Evolutionary conservation across 1,140 invertebrate genomes (phyloP).

Genomic region (Pseudobourletiella spinata): DNA sequence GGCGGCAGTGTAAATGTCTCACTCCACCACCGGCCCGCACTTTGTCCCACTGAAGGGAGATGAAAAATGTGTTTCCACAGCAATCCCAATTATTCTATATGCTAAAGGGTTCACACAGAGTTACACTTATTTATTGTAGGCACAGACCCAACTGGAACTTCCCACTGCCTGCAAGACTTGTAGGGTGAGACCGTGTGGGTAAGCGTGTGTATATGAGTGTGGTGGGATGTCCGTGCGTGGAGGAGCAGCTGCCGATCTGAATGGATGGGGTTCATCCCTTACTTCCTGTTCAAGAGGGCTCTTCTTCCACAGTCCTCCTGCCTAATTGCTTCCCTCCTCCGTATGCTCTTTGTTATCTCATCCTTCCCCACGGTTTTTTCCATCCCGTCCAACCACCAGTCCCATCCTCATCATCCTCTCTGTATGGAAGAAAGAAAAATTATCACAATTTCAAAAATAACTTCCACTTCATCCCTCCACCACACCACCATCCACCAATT

Average conservation of each 20-base stretch:
- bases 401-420: no score
- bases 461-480: no score
- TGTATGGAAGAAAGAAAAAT: no score
- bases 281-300: constrained; percentile 8
- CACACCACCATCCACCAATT: no score
- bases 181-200: not conserved
- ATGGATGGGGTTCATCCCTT: constrained; percentile 5
- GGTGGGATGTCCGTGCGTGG: not conserved
- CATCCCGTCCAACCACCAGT: not conserved
- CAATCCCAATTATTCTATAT: no score
- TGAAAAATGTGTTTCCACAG: no score
- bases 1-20: no score
- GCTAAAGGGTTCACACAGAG: no score
- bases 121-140: no score
- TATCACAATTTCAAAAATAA: no score
- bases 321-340: not conserved
- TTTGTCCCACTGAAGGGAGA: no score
- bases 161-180: not conserved
- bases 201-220: not conserved
- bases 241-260: constrained; percentile 2
- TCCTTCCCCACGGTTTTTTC: not conserved
- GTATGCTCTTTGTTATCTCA: not conserved
- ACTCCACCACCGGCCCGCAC: no score
- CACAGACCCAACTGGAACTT: not conserved
- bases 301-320: not conserved